These are phyloP conservation scores for Drosophila basisetae DNA, from an alignment of 2,888 invertebrate species.

Conservation along the genomic window DNA sequence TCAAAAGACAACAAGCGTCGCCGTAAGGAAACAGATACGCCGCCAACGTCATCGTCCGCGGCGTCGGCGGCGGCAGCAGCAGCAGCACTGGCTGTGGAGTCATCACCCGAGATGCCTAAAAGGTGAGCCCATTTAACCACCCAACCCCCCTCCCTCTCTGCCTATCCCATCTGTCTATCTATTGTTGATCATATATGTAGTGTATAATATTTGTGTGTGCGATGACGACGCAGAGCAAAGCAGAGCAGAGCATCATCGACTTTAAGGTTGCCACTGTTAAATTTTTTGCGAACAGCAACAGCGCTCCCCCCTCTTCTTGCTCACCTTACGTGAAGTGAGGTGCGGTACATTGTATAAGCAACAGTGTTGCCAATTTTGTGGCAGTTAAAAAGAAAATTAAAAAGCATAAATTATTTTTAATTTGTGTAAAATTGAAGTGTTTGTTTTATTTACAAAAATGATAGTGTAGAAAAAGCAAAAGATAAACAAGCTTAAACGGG, in stretches of 20 bases:
- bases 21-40: slow-evolving; percentile 82
- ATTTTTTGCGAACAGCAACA: slow-evolving; percentile 24
- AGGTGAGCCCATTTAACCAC: slow-evolving; percentile 75
- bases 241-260: background rate
- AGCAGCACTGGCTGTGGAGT: slow-evolving; percentile 78
- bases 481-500: background rate
- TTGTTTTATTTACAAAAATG: background rate
- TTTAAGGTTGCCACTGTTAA: slow-evolving; percentile 23
- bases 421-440: background rate
- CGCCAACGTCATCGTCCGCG: slow-evolving; percentile 77
- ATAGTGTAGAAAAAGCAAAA: background rate
- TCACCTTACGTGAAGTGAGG: slow-evolving; percentile 23
- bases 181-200: slow-evolving; percentile 39
- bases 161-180: slow-evolving; percentile 24
- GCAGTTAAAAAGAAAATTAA: slow-evolving; percentile 9
- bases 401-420: background rate
- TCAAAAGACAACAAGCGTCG: slow-evolving; percentile 85
- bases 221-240: slow-evolving; percentile 53
- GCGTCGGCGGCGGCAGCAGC: slow-evolving; percentile 48
- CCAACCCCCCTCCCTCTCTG: background rate
- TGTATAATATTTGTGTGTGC: slow-evolving; percentile 38
- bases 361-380: slow-evolving; percentile 31
- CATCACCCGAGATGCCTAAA: slow-evolving; percentile 85
- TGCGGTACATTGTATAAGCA: slow-evolving; percentile 63
- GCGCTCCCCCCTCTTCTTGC: slow-evolving; percentile 7